Percentiles rank a stretch among this genome's conserved stretches.
Evolutionary conservation across 2,113 vertebrate genomes (phyloP).

Genomic region (Centropristis striata): DNA sequence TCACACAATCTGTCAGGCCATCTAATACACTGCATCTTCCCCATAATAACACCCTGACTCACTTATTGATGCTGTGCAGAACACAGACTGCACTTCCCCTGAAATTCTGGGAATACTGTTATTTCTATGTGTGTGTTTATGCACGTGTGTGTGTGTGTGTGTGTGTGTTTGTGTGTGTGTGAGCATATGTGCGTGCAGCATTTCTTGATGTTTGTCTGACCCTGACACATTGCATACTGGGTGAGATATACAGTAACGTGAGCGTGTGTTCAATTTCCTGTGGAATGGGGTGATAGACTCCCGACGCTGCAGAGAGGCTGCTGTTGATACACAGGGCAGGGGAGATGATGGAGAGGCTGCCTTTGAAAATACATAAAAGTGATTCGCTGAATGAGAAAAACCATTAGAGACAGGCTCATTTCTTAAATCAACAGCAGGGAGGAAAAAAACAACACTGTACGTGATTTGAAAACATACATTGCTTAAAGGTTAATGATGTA

Average conservation of each 20-base stretch:
- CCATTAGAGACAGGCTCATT: constrained; percentile 59
- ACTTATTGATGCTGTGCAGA: constrained; percentile 62
- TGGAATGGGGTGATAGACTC: constrained; percentile 49
- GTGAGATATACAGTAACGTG: constrained; percentile 18
- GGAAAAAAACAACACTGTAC: constrained; percentile 28
- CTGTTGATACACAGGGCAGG: constrained; percentile 44
- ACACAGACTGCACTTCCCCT: constrained; percentile 34
- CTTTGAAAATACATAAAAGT: constrained; percentile 67
- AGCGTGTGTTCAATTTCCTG: constrained; percentile 58
- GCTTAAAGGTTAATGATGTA: constrained; percentile 67
- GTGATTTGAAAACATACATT: constrained; percentile 58
- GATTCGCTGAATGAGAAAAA: constrained; percentile 61
- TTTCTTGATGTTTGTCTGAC: constrained; percentile 39
- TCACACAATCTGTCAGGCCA: constrained; percentile 77
- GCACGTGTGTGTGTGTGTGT: constrained; percentile 2
- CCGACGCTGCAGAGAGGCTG: constrained; percentile 40
- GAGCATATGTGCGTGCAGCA: not conserved
- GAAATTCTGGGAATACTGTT: constrained; percentile 26
- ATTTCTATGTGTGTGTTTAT: constrained; percentile 19
- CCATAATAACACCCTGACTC: constrained; percentile 65
- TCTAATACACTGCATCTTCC: constrained; percentile 70
- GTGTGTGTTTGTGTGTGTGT: constrained; percentile 23
- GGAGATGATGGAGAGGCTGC: constrained; percentile 51
- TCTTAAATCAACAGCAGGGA: constrained; percentile 58
- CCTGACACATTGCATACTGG: constrained; percentile 25